phyloP scores from a whole-genome alignment of 2,888 invertebrate genomes.

The Heteropelma amictum region DNA sequence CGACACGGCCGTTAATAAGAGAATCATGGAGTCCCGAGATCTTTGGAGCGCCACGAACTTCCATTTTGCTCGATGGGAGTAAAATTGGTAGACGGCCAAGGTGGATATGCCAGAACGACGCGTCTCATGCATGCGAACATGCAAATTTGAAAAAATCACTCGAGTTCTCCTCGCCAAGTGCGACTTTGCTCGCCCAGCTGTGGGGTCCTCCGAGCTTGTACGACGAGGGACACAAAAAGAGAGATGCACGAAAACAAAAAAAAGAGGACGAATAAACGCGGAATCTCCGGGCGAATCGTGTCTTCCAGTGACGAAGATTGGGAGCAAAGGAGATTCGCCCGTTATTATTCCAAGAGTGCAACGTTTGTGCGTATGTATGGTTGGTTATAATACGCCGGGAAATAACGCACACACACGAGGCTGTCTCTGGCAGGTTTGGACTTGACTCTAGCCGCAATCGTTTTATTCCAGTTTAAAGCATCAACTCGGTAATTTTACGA shows the following conservation, averaged over 20 bases:
- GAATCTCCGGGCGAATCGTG: not conserved
- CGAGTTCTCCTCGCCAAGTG: slow-evolving; percentile 19
- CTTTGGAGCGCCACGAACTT: not conserved
- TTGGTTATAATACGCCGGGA: too few relatives aligned
- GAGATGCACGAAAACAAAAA: not conserved
- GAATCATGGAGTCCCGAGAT: not conserved
- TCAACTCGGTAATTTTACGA: slow-evolving; percentile 76
- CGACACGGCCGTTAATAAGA: slow-evolving; percentile 25
- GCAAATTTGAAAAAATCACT: slow-evolving; percentile 21
- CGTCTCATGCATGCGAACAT: slow-evolving; percentile 38
- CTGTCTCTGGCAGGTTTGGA: slow-evolving; percentile 32
- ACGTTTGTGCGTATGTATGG: too few relatives aligned
- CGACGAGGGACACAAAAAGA: too few relatives aligned
- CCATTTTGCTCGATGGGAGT: slow-evolving; percentile 25
- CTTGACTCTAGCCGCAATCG: slow-evolving; percentile 65
- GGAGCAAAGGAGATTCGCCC: slow-evolving; percentile 1
- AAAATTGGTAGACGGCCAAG: slow-evolving; percentile 49
- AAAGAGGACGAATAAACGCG: not conserved
- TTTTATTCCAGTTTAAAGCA: slow-evolving; percentile 74
- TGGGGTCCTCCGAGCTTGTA: too few relatives aligned
- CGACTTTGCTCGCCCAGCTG: too few relatives aligned
- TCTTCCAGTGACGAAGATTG: not conserved
- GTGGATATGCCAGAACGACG: slow-evolving; percentile 9
- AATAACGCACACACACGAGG: slow-evolving; percentile 40
- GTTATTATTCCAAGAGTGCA: slow-evolving; percentile 30